Base-by-base conservation (phyloP, 2,797 vertebrate species). In the Clamator glandarius region DNA sequence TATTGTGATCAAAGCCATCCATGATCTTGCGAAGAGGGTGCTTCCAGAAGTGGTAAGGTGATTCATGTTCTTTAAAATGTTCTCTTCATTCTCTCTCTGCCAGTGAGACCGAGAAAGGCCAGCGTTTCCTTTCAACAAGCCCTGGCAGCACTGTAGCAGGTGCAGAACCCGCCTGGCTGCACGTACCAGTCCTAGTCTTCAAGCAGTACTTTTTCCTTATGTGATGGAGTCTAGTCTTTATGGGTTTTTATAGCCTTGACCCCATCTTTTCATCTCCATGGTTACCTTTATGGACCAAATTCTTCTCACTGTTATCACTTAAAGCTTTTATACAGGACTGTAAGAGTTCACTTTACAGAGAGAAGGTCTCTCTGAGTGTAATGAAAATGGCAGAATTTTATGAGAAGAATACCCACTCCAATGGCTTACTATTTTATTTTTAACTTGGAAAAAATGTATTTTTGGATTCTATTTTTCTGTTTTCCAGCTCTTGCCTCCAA, bases 1-100 rank as follows among this genome's bases (percentile, higher is more conserved):
- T 96, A 99, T 99, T 97, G 97, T 99, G 96, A 98, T 98, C 95
- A 99, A 99, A 98, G 99, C 99, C 90, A 98, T 99, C 96, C 99
- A 99, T 57, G 98, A 99, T 95, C 98, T 99, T 93, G 98, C 98
- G 4, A 99, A 98, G 46, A 98, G 96, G 96, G 97, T 99, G 96
- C 98, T 98, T 66, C 99, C 99, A 62, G 98, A 99, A 99, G 99
- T 99, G 98, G 99, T 99, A 98, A 99, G 98, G 92, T 76, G 54
- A 92, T 92, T 94, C n/a, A 62, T 70, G 28, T 92, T 83, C 52
- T 73, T 76, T 80, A 25, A 42, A 67, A 33, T 18, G 52, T 68
- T 79, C 57, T 52, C 16, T 75, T 84, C 84, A 28, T 81, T 82
- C 23, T 29, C 26, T 41, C 31, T 8, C 23, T 77, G 44, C 12